Base-by-base conservation (phyloP, 2,888 invertebrate genomes). In the Galerucella pusilla region DNA sequence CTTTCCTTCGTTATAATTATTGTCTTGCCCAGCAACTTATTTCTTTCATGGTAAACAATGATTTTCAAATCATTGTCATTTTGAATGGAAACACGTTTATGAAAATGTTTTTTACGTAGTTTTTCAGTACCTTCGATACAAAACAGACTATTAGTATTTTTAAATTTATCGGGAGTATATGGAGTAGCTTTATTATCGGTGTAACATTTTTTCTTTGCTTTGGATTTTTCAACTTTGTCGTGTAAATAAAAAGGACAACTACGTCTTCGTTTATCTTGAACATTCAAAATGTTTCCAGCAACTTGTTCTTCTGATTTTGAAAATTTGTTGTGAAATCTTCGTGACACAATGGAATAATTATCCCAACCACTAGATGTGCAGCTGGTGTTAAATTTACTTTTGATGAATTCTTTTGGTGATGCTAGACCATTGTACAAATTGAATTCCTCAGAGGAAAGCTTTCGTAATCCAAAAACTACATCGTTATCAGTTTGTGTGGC, bases 351-450 rank as follows among this genome's bases (percentile, higher is more conserved):
- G 59, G 10, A 59, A 61, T 57, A 57, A 57, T 35, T 61, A 14
- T 35, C 61, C 5, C 35, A 6, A 61, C 12, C 35, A 7, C 12
- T 61, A 35, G 61, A 61, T 7, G 14, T 61, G 35, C 35, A 61
- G 35, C 35, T 61, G 12, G 7, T 57, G 20, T 25, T 11, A 4
- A n/a, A 59, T 2, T 59, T 59, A 25, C 25, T 59, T 12, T 28
- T 61, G 28, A 12, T 14, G 35, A 2, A 61, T 61, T 61, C 6
- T 10, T 12, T 61, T 28, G 61, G 3, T 35, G 35, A 35, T 28
- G 61, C 12, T 14, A 61, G 35, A n/a, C 61, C 61, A 35, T 61
- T 61, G n/a, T 61, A 61, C 10, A 61, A 61, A 35, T 61, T 61
- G 28, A 61, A 61, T n/a, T 61, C 61, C 10, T 35, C 35, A 11